A percentile compares a stretch with the other conserved stretches of the same genome.
phyloP scores from a whole-genome alignment of 1,140 invertebrate genomes.

The Ericerus pela region DNA sequence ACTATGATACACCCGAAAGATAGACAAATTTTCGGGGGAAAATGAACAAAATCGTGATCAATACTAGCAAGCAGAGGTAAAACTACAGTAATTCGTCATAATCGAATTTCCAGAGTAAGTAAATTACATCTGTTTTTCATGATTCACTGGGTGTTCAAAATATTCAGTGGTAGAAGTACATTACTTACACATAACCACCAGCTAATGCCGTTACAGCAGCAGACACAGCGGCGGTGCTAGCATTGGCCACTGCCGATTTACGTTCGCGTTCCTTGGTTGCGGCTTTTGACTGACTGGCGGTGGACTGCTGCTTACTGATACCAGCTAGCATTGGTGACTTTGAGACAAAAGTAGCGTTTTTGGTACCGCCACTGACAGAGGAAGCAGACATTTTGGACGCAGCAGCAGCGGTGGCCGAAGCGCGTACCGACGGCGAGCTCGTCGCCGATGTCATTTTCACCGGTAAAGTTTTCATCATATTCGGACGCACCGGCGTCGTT shows the following conservation, averaged over 20 bases:
- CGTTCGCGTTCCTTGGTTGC: conserved; percentile 20
- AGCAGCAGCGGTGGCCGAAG: not conserved
- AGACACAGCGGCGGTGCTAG: conserved; percentile 23
- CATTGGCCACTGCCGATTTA: conserved; percentile 22
- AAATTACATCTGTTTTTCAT: too few relatives aligned
- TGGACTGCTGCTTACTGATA: conserved; percentile 8
- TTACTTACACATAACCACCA: conserved; percentile 21
- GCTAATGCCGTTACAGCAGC: conserved; percentile 26
- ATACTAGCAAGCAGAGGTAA: too few relatives aligned
- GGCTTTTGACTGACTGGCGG: conserved; percentile 18
- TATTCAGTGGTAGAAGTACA: not conserved
- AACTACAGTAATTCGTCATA: too few relatives aligned
- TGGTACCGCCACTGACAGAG: not conserved
- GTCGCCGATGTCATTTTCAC: conserved; percentile 5
- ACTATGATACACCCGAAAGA: too few relatives aligned
- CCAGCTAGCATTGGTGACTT: conserved; percentile 7
- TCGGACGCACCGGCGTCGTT: conserved; percentile 23
- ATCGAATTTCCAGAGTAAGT: too few relatives aligned
- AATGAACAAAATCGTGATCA: too few relatives aligned
- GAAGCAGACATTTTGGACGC: not conserved
- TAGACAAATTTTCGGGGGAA: too few relatives aligned
- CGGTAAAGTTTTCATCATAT: conserved; percentile 15
- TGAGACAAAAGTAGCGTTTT: conserved; percentile 4
- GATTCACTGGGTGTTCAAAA: too few relatives aligned
- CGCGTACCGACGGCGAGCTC: not conserved